Base-by-base conservation (phyloP, 2,113 vertebrate genomes). In the Malurus alboscapulatus region DNA sequence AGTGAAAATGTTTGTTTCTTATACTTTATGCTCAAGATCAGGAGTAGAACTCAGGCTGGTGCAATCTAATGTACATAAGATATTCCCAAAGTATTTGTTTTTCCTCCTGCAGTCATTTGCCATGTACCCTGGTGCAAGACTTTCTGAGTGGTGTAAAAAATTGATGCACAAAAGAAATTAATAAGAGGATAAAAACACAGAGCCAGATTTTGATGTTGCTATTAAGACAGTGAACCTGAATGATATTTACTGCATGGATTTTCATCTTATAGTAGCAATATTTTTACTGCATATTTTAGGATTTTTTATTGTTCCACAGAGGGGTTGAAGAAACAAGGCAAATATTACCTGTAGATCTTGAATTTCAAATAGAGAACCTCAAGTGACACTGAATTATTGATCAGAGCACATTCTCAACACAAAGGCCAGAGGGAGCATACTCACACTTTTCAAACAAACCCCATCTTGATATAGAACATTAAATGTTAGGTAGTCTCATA, bases 291-390 rank as follows among this genome's bases (percentile, higher is more conserved):
- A 48, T 69, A 32, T 76, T 93, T 88, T 83, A 82, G 9, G 1
- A 20, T 26, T 74, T 78, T 66, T 94, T 57, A 54, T 82, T 91
- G 17, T 84, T 95, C 63, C 57, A 50, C 8, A 68, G 29, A 87
- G 32, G 9, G 9, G 13, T 11, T 53, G 38, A 88, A 88, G 73
- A 50, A 81, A 59, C 27, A 73, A 27, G 74, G 55, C 27, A 95
- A 94, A 68, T 94, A 92, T 78, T 76, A 65, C 62, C 53, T 77
- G 22, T 57, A 45, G 44, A 36, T 91, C 51, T 68, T 77, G 55
- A 84, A 93, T 89, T 93, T 93, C 79, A 92, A 87, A n/a, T n/a
- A 54, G 8, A 16, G n/a, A 93, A 95, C 36, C 50, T 87, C 89
- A 62, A 47, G 29, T 90, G 78, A 85, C 67, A 53, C 3, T 32